Evolutionary conservation across 2,888 invertebrate genomes (phyloP).

Genomic region (Vanessa cardui): DNA sequence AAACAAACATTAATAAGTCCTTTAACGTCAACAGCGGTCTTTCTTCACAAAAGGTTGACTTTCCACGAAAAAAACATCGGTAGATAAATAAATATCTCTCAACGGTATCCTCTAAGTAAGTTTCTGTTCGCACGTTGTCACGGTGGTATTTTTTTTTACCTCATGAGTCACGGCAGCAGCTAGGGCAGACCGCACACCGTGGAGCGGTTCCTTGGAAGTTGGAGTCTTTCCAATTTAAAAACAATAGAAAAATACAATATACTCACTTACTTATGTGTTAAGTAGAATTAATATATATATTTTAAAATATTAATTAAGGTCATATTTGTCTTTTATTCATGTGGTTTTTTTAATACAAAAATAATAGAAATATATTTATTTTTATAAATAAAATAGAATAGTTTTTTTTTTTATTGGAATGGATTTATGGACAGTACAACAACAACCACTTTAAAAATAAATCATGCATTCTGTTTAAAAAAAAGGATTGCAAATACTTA

Average conservation of each 20-base stretch:
- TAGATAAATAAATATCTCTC: conserved; percentile 27
- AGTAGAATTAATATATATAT: too few relatives aligned
- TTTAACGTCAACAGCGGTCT: conserved; percentile 6
- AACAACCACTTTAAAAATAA: background rate
- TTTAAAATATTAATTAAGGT: too few relatives aligned
- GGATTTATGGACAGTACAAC: too few relatives aligned
- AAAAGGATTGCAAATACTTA: background rate
- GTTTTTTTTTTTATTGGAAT: too few relatives aligned
- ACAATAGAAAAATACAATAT: conserved; percentile 14
- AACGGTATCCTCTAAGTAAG: conserved; percentile 29
- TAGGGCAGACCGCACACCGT: conserved; percentile 57
- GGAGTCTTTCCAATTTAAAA: conserved; percentile 59
- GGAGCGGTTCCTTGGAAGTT: conserved; percentile 52
- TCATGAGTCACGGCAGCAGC: conserved; percentile 46
- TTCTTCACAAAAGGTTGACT: background rate
- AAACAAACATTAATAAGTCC: background rate
- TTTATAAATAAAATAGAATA: too few relatives aligned
- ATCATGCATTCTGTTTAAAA: background rate
- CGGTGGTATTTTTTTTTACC: conserved; percentile 43
- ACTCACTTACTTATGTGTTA: too few relatives aligned
- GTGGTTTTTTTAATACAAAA: too few relatives aligned
- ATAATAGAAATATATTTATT: too few relatives aligned
- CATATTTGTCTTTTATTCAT: too few relatives aligned
- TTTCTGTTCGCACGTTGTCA: conserved; percentile 42
- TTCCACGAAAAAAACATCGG: conserved; percentile 9